A percentile compares a stretch with the other conserved stretches of the same genome.
Conservation (phyloP, 1,140 invertebrate genomes). For the Zaprionus camerounensis region DNA sequence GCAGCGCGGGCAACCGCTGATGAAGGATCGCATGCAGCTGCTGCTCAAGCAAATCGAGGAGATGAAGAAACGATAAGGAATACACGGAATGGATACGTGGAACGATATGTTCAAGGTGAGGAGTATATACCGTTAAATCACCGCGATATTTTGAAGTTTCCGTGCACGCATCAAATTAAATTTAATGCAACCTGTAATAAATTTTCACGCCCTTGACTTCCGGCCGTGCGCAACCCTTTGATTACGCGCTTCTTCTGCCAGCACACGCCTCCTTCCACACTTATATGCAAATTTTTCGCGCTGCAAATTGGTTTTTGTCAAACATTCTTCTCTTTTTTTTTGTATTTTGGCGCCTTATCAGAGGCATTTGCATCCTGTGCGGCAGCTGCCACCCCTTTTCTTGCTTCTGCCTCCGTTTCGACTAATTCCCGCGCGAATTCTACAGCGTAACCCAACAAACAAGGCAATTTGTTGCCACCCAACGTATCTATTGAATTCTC, state of each 20-base stretch:
- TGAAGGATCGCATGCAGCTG: constrained; percentile 82
- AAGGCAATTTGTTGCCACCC: constrained; percentile 69
- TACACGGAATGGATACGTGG: not conserved
- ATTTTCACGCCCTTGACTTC: constrained; percentile 70
- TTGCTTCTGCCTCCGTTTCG: not conserved
- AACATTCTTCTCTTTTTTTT: constrained; percentile 26
- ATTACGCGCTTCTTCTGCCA: constrained; percentile 31
- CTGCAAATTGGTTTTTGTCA: constrained; percentile 64
- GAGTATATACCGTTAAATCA: not conserved
- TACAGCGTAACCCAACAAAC: constrained; percentile 40
- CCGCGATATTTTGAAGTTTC: constrained; percentile 37
- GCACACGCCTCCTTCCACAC: not conserved
- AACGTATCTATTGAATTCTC: constrained; percentile 55
- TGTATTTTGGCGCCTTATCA: constrained; percentile 52
- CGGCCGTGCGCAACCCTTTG: constrained; percentile 75
- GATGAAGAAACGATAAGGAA: constrained; percentile 57
- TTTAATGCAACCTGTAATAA: constrained; percentile 83
- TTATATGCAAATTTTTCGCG: constrained; percentile 70
- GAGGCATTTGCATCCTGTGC: constrained; percentile 46
- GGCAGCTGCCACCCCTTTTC: constrained; percentile 37
- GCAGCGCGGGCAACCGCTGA: constrained; percentile 74
- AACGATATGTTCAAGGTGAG: not conserved
- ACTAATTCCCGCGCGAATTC: constrained; percentile 70
- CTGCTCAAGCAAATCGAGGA: constrained; percentile 81
- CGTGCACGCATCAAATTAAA: constrained; percentile 74